Percentiles rank a stretch among this genome's conserved stretches.
These are phyloP conservation scores for Hydractinia symbiolongicarpus DNA, from an alignment of 30 jellyfish, hydroid and myxozoan genomes.

Conservation along the genomic window DNA sequence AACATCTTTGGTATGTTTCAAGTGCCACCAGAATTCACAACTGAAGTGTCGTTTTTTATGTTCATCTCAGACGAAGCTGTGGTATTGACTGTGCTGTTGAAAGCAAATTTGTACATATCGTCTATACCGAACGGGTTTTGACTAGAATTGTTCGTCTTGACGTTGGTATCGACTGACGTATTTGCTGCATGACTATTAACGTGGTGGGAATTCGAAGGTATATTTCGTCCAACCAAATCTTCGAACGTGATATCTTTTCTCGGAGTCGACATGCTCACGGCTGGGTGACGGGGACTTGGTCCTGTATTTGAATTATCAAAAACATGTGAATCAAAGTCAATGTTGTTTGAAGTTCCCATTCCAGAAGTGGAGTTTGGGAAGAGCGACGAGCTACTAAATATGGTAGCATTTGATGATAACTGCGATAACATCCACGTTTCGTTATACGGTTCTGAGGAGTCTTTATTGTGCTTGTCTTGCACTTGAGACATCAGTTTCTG, in stretches of 20 bases:
- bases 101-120: background rate
- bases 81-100: background rate
- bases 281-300: constrained; percentile 38
- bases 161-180: too few relatives aligned
- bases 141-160: too few relatives aligned
- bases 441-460: constrained; percentile 50
- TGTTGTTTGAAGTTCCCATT: constrained; percentile 3
- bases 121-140: too few relatives aligned
- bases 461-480: constrained; percentile 44
- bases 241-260: constrained; percentile 3
- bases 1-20: too few relatives aligned
- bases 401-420: constrained; percentile 23
- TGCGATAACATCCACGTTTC: constrained; percentile 73
- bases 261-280: background rate
- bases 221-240: background rate
- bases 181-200: too few relatives aligned
- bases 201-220: too few relatives aligned
- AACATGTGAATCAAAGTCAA: constrained; percentile 32
- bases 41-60: too few relatives aligned
- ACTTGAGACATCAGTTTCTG: constrained; percentile 57
- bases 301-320: constrained; percentile 36
- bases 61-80: background rate
- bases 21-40: too few relatives aligned
- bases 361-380: constrained; percentile 11
- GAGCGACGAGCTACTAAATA: background rate